Evolutionary conservation across 2,113 vertebrate genomes (phyloP), one percentile per base, ranked within the genome.

Genomic region (Steatornis caripensis): DNA sequence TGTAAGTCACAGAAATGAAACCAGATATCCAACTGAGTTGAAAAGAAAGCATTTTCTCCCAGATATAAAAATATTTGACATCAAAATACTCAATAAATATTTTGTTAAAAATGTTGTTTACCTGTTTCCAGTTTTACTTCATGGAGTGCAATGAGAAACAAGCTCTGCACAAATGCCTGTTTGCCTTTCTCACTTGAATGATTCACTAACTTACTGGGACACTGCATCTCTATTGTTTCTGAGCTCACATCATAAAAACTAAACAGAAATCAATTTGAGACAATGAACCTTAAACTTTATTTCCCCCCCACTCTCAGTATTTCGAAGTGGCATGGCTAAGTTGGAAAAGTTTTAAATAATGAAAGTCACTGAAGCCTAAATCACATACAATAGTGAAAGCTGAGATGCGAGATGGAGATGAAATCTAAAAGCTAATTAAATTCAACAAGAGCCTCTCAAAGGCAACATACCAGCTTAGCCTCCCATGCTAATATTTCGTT

Each of bases 381-480:
- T 96, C 94, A 94, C 76, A 86, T 78, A 97, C 96, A 96, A 95
- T 90, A 87, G 94, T 88, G 91, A 98, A 98, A 98, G 91, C 94
- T 70, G 82, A 97, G 97, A 96, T 86, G 71, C 7, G 66, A 97
- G 93, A 96, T 61, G 71, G 88, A 97, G 97, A 97, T 94, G 97
- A 97, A 98, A 98, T 98, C 94, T 97, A 97, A 97, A 98, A 97
- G 94, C 96, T 98, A 97, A 98, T 98, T 98, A 98, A 97, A 98
- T 98, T 97, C 96, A 97, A 92, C 85, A 93, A 97, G 96, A 96
- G 80, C 86, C 88, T 97, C 97, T 97, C 93, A 91, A 97, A 97
- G 87, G 94, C 95, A 97, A 97, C 96, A 88, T 94, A 95, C 90
- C 97, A 95, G 91, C 95, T 97, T 97, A 97, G 96, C 95, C 92